phyloP scores from a whole-genome alignment of 2,797 vertebrate species.

The Lerista edwardsae region DNA sequence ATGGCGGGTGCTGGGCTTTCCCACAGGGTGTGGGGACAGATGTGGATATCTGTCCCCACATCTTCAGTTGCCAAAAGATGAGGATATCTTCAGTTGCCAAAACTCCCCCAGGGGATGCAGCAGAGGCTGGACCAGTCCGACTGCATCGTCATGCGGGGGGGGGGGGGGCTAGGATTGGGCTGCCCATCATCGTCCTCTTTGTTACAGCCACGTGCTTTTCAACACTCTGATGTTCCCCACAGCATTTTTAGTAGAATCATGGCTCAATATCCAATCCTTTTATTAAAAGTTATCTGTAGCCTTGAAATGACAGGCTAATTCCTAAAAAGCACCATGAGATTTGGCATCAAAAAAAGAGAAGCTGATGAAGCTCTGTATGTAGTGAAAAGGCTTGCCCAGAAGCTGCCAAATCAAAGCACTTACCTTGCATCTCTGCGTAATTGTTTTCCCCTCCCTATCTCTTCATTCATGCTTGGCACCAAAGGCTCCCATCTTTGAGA shows the following conservation, averaged over 20 bases:
- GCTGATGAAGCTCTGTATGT: background rate
- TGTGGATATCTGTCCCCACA: too few relatives aligned
- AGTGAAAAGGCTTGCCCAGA: slow-evolving; percentile 1
- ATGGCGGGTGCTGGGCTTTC: too few relatives aligned
- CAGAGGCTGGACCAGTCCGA: too few relatives aligned
- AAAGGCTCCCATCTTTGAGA: slow-evolving; percentile 16
- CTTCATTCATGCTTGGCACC: slow-evolving; percentile 16
- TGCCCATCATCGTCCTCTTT: background rate
- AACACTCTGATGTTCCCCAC: background rate
- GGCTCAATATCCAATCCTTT: background rate
- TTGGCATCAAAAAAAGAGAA: slow-evolving; percentile 7
- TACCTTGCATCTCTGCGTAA: slow-evolving; percentile 8
- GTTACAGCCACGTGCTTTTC: background rate
- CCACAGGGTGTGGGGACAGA: too few relatives aligned
- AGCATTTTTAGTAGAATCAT: background rate
- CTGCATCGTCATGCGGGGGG: too few relatives aligned
- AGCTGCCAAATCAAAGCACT: slow-evolving; percentile 26
- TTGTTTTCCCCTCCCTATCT: slow-evolving; percentile 18
- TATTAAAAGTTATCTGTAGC: background rate
- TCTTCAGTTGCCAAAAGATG: too few relatives aligned
- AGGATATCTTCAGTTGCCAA: too few relatives aligned
- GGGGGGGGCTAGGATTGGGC: too few relatives aligned
- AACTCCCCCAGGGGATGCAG: too few relatives aligned
- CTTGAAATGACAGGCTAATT: slow-evolving; percentile 12
- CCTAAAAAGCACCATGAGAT: background rate